These are phyloP conservation scores for Burhinus bistriatus DNA, from an alignment of 2,113 vertebrate genomes.

Conservation along the genomic window DNA sequence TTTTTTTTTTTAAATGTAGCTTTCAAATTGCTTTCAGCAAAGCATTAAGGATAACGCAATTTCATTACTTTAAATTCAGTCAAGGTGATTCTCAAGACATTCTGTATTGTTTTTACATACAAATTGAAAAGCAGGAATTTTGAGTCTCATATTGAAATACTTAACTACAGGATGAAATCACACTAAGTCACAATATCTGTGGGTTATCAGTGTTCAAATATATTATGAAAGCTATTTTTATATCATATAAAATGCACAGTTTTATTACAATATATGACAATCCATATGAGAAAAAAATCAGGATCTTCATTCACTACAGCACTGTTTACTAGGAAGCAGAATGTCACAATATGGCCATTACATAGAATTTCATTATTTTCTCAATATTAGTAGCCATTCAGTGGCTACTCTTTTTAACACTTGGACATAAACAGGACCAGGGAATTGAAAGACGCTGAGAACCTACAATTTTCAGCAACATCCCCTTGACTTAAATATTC, in stretches of 20 bases:
- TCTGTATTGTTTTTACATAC: background rate
- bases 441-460: background rate
- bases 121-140: background rate
- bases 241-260: background rate
- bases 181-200: background rate
- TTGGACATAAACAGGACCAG: background rate
- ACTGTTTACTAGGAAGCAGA: background rate
- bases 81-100: background rate
- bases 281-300: background rate
- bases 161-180: background rate
- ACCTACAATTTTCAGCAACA: background rate
- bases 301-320: background rate
- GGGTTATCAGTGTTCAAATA: background rate
- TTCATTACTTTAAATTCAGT: background rate
- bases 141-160: background rate
- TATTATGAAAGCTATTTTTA: background rate
- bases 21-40: background rate
- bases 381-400: conserved; percentile 30
- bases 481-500: background rate
- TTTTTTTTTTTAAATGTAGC: background rate
- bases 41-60: background rate
- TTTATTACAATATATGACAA: background rate
- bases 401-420: conserved; percentile 7
- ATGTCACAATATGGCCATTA: background rate
- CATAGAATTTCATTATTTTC: background rate